Percentiles rank a stretch among this genome's conserved stretches.
These are phyloP conservation scores for Deilephila porcellus DNA, from an alignment of 2,888 invertebrate genomes.

Conservation along the genomic window DNA sequence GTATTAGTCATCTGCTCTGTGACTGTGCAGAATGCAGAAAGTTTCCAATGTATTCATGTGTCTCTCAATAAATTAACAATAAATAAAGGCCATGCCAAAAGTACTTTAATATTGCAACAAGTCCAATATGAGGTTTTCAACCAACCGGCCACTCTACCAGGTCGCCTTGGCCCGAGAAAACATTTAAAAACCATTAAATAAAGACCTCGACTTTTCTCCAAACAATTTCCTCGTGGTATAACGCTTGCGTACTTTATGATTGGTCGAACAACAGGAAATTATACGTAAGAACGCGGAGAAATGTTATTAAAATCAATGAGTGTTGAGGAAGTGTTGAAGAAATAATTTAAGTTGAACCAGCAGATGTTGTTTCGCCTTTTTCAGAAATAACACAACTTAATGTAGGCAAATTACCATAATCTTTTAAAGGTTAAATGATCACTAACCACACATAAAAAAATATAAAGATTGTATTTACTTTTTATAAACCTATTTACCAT, in stretches of 20 bases:
- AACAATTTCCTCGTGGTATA: neutral
- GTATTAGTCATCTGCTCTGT: too few relatives aligned
- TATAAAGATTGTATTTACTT: neutral
- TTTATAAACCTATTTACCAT: neutral
- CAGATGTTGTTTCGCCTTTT: neutral
- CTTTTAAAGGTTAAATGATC: too few relatives aligned
- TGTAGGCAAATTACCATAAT: too few relatives aligned
- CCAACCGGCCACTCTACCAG: neutral
- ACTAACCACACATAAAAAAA: too few relatives aligned
- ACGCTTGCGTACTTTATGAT: neutral
- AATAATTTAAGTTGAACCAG: neutral
- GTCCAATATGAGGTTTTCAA: neutral
- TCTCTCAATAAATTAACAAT: neutral
- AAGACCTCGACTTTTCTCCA: constrained; percentile 17
- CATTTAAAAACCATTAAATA: constrained; percentile 4
- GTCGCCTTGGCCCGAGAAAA: constrained; percentile 8
- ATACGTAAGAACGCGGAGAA: neutral
- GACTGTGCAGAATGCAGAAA: too few relatives aligned
- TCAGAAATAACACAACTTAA: too few relatives aligned
- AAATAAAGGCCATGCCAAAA: neutral
- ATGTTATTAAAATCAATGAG: constrained; percentile 1
- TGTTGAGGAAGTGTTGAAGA: constrained; percentile 3
- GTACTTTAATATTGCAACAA: neutral
- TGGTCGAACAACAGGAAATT: constrained; percentile 17
- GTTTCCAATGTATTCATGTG: neutral